phyloP scores from a whole-genome alignment of 2,113 vertebrate genomes.

The Oreochromis tanganicae region DNA sequence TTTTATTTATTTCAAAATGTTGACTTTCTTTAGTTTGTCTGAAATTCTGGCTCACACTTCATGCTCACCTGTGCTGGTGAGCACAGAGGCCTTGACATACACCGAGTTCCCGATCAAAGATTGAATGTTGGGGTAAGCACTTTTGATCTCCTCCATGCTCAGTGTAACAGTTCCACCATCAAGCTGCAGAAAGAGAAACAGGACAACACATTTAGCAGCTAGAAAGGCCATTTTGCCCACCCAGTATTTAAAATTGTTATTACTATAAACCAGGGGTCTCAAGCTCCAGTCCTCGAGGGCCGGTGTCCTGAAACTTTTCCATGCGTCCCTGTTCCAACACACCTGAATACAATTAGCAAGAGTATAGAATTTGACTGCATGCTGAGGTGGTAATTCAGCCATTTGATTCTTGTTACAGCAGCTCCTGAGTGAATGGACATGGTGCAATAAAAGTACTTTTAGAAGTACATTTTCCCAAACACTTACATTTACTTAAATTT shows the following conservation, averaged over 20 bases:
- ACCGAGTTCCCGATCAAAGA: constrained; percentile 59
- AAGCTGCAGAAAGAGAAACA: constrained; percentile 44
- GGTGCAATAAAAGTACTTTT: too few relatives aligned
- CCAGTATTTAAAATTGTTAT: neutral
- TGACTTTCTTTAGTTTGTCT: neutral
- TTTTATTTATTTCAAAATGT: neutral
- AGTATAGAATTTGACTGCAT: too few relatives aligned
- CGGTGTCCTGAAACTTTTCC: too few relatives aligned
- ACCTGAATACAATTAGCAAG: too few relatives aligned
- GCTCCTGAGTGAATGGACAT: too few relatives aligned
- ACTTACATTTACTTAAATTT: too few relatives aligned
- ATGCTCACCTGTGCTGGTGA: constrained; percentile 65
- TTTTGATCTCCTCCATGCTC: constrained; percentile 61
- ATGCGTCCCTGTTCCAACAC: too few relatives aligned
- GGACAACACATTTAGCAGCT: neutral
- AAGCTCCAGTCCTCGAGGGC: too few relatives aligned
- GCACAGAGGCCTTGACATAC: constrained; percentile 72
- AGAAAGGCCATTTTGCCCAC: neutral
- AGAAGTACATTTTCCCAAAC: too few relatives aligned
- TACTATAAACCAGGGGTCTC: too few relatives aligned
- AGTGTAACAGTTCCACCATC: constrained; percentile 51
- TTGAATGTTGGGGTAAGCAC: constrained; percentile 41
- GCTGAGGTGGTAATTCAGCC: too few relatives aligned
- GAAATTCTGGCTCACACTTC: neutral
- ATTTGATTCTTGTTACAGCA: too few relatives aligned